phyloP scores from a whole-genome alignment of 2,888 invertebrate species.

The Caradrina clavipalpis region DNA sequence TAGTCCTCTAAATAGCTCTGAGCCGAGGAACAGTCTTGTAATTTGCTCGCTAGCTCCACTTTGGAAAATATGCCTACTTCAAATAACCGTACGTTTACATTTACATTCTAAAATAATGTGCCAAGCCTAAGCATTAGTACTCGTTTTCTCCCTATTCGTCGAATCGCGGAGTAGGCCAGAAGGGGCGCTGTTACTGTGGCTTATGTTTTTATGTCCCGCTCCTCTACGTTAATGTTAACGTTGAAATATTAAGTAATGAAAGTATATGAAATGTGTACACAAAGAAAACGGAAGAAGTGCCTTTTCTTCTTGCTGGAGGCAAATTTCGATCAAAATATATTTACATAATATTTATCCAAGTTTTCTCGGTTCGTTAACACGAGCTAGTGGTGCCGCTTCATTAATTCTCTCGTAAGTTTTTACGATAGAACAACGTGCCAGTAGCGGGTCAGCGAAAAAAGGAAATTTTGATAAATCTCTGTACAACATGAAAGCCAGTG shows the following conservation, averaged over 20 bases:
- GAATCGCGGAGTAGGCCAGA: slow-evolving; percentile 47
- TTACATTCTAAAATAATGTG: slow-evolving; percentile 71
- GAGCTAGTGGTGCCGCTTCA: slow-evolving; percentile 51
- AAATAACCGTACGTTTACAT: slow-evolving; percentile 65
- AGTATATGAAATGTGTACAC: slow-evolving; percentile 42
- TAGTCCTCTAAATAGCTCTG: slow-evolving; percentile 80
- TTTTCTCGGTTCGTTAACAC: slow-evolving; percentile 62
- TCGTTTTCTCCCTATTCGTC: slow-evolving; percentile 67
- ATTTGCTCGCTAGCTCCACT: slow-evolving; percentile 76
- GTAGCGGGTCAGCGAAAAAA: slow-evolving; percentile 47
- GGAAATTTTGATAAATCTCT: slow-evolving; percentile 67
- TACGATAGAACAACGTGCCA: slow-evolving; percentile 46
- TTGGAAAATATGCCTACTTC: slow-evolving; percentile 76
- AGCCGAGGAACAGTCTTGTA: slow-evolving; percentile 77
- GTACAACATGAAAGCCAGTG: slow-evolving; percentile 71
- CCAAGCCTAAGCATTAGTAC: slow-evolving; percentile 68
- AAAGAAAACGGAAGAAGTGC: slow-evolving; percentile 43
- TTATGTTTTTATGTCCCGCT: slow-evolving; percentile 53
- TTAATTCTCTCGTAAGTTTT: slow-evolving; percentile 60
- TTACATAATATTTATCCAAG: slow-evolving; percentile 52
- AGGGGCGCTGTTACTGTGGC: slow-evolving; percentile 31
- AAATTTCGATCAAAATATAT: slow-evolving; percentile 48
- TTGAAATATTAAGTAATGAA: slow-evolving; percentile 63
- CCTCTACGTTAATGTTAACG: slow-evolving; percentile 45
- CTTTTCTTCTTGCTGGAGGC: slow-evolving; percentile 28